Evolutionary conservation across 2,888 invertebrate species (phyloP), one percentile per base, ranked within the genome.

Genomic region (Eupithecia abbreviata): DNA sequence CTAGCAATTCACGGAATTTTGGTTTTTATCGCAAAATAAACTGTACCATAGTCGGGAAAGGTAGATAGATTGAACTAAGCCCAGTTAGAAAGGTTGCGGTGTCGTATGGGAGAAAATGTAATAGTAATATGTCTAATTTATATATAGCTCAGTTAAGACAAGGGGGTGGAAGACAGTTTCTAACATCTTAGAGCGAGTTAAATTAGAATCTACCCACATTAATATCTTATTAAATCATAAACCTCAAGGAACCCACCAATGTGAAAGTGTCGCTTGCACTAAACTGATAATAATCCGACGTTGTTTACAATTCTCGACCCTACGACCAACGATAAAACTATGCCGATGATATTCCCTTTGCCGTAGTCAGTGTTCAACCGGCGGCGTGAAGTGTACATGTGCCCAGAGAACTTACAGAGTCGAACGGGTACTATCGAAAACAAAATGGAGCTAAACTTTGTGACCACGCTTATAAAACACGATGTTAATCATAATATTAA

Each of bases 401-500:
- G 78, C 77, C 75, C 75, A 77, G 72, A 47, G 18, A 68, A 69
- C n/a, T 73, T 45, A 77, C 78, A 77, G 77, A 84, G 74, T 67
- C 10, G 42, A 82, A 78, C 10, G 2, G 10, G 82, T 80, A 80
- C 77, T 73, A 80, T 78, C 79, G 79, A 79, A 77, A 79, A 81
- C 68, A 88, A 88, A 85, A 95, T 95, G 95, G 94, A 95, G 84
- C 85, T 95, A 74, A 94, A 93, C 84, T 93, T 93, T 81, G 88
- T 94, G 84, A 88, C 93, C 72, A 91, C 92, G 62, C 88, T 94
- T 80, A 91, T 95, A 77, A 94, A 93, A 89, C 93, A 93, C 83
- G 95, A 95, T 88, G 90, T 94, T 84, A 95, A 95, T 82, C 94
- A 94, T 82, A 95, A 95, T 88, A 91, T 95, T 86, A 93, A 89